phyloP scores from a whole-genome alignment of 2,888 invertebrate genomes.

The Celastrina argiolus region DNA sequence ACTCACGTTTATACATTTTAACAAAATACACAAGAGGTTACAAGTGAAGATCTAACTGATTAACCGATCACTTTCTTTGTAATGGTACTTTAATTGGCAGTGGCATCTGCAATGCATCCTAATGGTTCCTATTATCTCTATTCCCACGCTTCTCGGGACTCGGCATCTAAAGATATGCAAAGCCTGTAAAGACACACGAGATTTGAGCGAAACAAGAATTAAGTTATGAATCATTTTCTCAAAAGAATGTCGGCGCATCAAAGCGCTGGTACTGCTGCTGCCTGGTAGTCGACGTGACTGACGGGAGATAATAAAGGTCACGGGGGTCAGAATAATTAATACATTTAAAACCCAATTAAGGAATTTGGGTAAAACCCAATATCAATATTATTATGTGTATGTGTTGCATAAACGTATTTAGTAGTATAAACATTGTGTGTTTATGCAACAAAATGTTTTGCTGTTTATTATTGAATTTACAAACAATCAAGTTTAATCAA shows the following conservation, averaged over 20 bases:
- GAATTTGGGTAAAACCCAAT: slow-evolving; percentile 6
- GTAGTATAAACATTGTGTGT: background rate
- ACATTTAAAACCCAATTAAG: slow-evolving; percentile 11
- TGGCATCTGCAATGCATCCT: slow-evolving; percentile 10
- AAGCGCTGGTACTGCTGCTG: slow-evolving; percentile 26
- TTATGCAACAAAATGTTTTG: background rate
- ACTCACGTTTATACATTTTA: too few relatives aligned
- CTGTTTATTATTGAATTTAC: background rate
- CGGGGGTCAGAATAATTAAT: slow-evolving; percentile 3
- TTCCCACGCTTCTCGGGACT: background rate
- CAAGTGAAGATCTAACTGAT: background rate
- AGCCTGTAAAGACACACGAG: slow-evolving; percentile 3
- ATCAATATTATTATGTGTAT: background rate
- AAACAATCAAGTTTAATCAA: background rate
- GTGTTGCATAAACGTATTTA: background rate
- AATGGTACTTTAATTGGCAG: background rate
- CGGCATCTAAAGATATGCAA: background rate
- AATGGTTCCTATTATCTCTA: background rate
- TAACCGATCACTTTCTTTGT: background rate
- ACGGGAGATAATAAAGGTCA: slow-evolving; percentile 17
- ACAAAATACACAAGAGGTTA: background rate
- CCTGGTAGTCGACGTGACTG: slow-evolving; percentile 18
- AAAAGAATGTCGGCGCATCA: slow-evolving; percentile 31
- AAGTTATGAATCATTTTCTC: slow-evolving; percentile 35
- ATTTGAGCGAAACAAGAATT: slow-evolving; percentile 34